These are phyloP conservation scores for Pogonognathellus flavescens DNA, from an alignment of 1,140 invertebrate species.

Conservation along the genomic window DNA sequence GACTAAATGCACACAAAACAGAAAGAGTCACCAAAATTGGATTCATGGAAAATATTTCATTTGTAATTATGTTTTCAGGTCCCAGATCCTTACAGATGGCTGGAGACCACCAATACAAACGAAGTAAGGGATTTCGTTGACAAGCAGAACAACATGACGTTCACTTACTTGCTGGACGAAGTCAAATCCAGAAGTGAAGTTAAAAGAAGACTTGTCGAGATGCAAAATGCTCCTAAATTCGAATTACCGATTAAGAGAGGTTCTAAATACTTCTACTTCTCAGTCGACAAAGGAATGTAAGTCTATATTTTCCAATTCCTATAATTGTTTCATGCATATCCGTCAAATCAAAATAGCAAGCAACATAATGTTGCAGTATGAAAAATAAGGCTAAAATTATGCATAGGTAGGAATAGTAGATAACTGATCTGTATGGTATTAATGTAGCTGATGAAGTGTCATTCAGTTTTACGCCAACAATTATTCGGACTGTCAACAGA, in stretches of 20 bases:
- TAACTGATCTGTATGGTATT: no score
- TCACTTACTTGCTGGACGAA: conserved; percentile 85
- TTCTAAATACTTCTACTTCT: conserved; percentile 91
- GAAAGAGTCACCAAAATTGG: no score
- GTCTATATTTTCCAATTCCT: background rate
- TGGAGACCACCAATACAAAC: conserved; percentile 93
- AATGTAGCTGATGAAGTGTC: no score
- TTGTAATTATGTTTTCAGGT: conserved; percentile 78
- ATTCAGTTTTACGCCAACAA: no score
- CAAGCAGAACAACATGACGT: conserved; percentile 91
- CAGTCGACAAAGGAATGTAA: conserved; percentile 95
- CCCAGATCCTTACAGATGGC: conserved; percentile 93
- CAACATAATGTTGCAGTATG: no score
- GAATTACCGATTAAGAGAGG: conserved; percentile 86
- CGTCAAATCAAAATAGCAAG: no score
- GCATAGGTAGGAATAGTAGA: no score
- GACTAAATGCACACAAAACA: no score
- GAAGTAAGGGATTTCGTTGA: conserved; percentile 94
- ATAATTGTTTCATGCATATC: no score
- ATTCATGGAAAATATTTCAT: no score
- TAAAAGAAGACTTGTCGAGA: conserved; percentile 84
- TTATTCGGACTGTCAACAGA: no score
- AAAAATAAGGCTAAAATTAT: no score
- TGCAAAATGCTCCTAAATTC: conserved; percentile 97
- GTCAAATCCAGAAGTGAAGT: conserved; percentile 77